These are phyloP conservation scores for Stenopsyche tienmushanensis DNA, from an alignment of 1,140 invertebrate species.

Conservation along the genomic window DNA sequence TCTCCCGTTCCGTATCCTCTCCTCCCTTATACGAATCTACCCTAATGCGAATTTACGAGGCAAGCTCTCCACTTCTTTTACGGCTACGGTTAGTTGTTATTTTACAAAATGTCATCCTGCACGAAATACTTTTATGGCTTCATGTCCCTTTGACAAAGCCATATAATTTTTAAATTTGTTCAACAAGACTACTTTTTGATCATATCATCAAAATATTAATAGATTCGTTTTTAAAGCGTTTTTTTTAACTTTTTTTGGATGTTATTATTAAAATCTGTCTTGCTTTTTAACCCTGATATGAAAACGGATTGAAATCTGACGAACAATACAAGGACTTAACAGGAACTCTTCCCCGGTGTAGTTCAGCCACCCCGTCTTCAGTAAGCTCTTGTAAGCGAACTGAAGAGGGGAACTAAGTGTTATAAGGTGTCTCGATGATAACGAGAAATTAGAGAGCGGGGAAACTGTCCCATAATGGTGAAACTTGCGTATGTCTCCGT, in stretches of 20 bases:
- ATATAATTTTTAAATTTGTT: too few species aligned
- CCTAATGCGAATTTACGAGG: constrained; percentile 36
- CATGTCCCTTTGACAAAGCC: too few species aligned
- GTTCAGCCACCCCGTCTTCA: not conserved
- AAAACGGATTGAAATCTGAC: too few species aligned
- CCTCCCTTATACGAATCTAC: constrained; percentile 9
- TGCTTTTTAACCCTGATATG: too few species aligned
- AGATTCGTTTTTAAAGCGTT: too few species aligned
- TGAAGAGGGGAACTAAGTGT: constrained; percentile 25
- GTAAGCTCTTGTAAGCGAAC: constrained; percentile 25
- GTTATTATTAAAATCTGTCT: too few species aligned
- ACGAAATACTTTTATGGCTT: too few species aligned
- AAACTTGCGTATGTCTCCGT: constrained; percentile 37
- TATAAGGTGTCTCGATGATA: constrained; percentile 40
- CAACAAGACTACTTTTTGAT: too few species aligned
- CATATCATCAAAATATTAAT: too few species aligned
- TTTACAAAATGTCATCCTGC: not conserved
- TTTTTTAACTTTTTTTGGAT: too few species aligned
- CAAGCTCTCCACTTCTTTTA: not conserved
- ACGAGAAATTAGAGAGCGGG: constrained; percentile 39
- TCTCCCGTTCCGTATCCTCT: constrained; percentile 6
- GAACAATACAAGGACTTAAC: too few species aligned
- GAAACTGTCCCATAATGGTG: constrained; percentile 33
- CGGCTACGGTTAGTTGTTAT: not conserved
- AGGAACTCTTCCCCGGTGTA: too few species aligned